phyloP scores from a whole-genome alignment of 2,113 vertebrate genomes.

The Meriones unguiculatus region DNA sequence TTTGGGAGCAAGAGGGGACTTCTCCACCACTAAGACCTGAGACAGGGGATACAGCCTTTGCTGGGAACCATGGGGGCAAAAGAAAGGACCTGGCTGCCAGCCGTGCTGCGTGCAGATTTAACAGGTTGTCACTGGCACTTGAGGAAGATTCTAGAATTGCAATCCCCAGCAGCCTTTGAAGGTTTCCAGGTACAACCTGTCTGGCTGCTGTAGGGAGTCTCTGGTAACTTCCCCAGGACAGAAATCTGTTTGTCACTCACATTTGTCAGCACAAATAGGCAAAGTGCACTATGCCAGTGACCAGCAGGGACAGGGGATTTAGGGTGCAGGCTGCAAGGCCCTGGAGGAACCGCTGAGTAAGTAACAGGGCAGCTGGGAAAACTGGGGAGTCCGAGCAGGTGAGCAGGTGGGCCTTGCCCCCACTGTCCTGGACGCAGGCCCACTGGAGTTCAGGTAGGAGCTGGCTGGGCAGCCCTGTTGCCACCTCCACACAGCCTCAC shows the following conservation, averaged over 20 bases:
- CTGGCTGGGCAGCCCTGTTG: fast-evolving
- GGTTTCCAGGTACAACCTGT: not conserved
- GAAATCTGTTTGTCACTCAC: too few relatives aligned
- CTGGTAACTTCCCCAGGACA: too few relatives aligned
- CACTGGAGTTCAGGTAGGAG: too few relatives aligned
- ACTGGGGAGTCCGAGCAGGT: not conserved
- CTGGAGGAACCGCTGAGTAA: fast-evolving
- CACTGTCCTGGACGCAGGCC: not conserved
- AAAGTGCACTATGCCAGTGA: fast-evolving
- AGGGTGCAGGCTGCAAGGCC: fast-evolving
- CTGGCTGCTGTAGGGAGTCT: not conserved
- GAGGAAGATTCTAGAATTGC: not conserved
- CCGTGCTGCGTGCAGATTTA: fast-evolving
- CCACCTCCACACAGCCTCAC: fast-evolving
- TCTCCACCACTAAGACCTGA: fast-evolving
- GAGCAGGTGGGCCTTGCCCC: fast-evolving
- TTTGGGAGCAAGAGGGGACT: too few relatives aligned
- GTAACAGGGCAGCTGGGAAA: fast-evolving
- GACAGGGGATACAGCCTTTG: fast-evolving
- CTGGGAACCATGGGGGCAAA: fast-evolving
- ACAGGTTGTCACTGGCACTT: not conserved
- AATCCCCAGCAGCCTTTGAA: not conserved
- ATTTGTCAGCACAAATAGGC: fast-evolving
- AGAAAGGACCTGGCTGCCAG: fast-evolving
- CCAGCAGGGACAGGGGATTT: fast-evolving